phyloP scores from a whole-genome alignment of 2,888 invertebrate genomes.

The Boloria euphrosyne region DNA sequence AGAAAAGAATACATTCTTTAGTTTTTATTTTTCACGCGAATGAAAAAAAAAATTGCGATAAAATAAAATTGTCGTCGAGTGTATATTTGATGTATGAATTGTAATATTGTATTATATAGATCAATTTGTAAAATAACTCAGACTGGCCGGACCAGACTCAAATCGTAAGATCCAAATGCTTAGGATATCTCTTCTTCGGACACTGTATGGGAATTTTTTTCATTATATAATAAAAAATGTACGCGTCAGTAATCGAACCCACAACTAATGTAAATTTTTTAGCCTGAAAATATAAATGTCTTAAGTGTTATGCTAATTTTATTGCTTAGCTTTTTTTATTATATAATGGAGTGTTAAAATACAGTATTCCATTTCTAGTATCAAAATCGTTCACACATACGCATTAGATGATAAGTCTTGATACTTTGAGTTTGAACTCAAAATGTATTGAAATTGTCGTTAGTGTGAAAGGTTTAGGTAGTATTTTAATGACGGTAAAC shows the following conservation, averaged over 20 bases:
- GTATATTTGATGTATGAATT: constrained; percentile 47
- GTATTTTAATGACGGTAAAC: neutral
- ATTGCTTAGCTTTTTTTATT: neutral
- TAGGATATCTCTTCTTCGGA: constrained; percentile 18
- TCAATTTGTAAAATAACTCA: constrained; percentile 42
- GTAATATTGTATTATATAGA: constrained; percentile 70
- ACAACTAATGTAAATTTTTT: neutral
- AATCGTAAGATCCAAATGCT: constrained; percentile 29
- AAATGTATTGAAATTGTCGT: neutral
- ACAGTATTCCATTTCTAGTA: neutral
- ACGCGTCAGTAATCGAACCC: constrained; percentile 10
- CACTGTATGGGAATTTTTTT: neutral
- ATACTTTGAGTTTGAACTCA: constrained; percentile 4
- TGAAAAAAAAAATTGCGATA: constrained; percentile 37
- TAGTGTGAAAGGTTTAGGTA: constrained; percentile 9
- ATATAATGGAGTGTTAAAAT: constrained; percentile 8
- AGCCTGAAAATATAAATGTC: neutral
- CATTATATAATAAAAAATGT: constrained; percentile 14
- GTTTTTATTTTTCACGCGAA: constrained; percentile 44
- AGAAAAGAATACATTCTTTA: constrained; percentile 44
- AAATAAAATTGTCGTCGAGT: constrained; percentile 38
- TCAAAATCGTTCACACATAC: constrained; percentile 9
- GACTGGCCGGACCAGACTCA: constrained; percentile 64
- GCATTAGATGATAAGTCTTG: neutral
- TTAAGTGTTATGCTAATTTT: neutral